Base-by-base conservation (phyloP, 2,888 invertebrate species). In the Thymelicus acteon region DNA sequence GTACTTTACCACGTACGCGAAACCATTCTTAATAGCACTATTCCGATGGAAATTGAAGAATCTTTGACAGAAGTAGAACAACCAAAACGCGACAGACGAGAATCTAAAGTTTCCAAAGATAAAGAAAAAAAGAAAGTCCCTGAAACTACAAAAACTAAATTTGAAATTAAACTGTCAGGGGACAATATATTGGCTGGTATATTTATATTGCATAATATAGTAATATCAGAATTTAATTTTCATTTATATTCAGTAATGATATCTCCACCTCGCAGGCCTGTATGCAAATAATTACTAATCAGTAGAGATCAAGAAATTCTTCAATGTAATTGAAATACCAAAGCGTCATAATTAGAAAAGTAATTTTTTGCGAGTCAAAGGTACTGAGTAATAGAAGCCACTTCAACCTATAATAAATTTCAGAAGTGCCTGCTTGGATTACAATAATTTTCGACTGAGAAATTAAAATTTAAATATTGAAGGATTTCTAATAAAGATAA, bases 141-240 rank as follows among this genome's bases (percentile, higher is more conserved):
- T 6, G 84, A 85, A 74, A 44, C 70, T 1, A 72, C 73, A 15
- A 85, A 85, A 76, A 48, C 69, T 1, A 88, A 88, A 77, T 84
- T 78, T 74, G 86, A 86, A 79, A 82, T 91, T 8, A 80, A 73
- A 37, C 74, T 92, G 8, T 68, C 83, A 0, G 91, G 92, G 60
- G 82, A 88, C 72, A 67, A 80, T 6, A 84, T 92, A 66, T 78
- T 92, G 73, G 81, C 90, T 19, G 90, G 91, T 91, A 78, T 60
- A n/a, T n/a, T n/a, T n/a, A 89, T 89, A 77, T 60, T 7, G 49
- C 61, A 37, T 19, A n/a, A 37, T 37, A 31, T n/a, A 19, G 2
- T 19, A 19, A 31, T 31, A 5, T 31, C 31, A 31, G 31, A 31
- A 31, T 31, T 31, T 31, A 5, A 31, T 31, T 31, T 31, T 31